Evolutionary conservation across 2,113 vertebrate genomes (phyloP), one percentile per base, ranked within the genome.

Genomic region (Mirounga angustirostris): DNA sequence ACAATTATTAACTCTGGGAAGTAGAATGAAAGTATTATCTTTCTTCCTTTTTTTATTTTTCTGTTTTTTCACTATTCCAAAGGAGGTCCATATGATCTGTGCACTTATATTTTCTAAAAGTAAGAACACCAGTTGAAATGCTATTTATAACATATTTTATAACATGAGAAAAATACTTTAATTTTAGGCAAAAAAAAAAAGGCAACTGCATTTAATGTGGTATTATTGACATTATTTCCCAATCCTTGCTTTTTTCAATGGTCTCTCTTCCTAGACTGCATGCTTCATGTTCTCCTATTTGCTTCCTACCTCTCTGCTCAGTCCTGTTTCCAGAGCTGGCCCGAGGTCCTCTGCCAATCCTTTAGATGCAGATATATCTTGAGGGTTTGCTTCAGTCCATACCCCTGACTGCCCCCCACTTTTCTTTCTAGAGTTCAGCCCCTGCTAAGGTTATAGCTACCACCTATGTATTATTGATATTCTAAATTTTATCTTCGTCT

Each of bases 281-380:
- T 19, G 0, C 9, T 50, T 36, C 10, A 0, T 1, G 0, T 24
- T 50, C 24, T 52, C 43, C 5, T 36, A 1, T 43, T 74, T 10
- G 18, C 30, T 80, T 84, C 33, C 33, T 3, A 36, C 9, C 28
- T 67, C 59, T 78, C 12, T 22, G 26, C 2, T 81, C 33, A 74
- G 21, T 61, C 16, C 19, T 58, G 3, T n/a, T 50, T 56, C 21
- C 58, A 69, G 1, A 13, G 13, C 19, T 24, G 7, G 33, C 1
- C n/a, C 16, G 46, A 36, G 5, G 2, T 28, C 4, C 2, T 54
- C 52, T 26, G 6, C 6, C 19, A 24, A 8, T 12, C 1, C 4
- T 54, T 63, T 4, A 61, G 7, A 24, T 30, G 2, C 11, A 13
- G 3, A 71, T 33, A 43, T 24, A 11, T 5, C 40, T 52, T 71